Base-by-base conservation (phyloP, 2,113 vertebrate genomes). In the Galemys pyrenaicus region DNA sequence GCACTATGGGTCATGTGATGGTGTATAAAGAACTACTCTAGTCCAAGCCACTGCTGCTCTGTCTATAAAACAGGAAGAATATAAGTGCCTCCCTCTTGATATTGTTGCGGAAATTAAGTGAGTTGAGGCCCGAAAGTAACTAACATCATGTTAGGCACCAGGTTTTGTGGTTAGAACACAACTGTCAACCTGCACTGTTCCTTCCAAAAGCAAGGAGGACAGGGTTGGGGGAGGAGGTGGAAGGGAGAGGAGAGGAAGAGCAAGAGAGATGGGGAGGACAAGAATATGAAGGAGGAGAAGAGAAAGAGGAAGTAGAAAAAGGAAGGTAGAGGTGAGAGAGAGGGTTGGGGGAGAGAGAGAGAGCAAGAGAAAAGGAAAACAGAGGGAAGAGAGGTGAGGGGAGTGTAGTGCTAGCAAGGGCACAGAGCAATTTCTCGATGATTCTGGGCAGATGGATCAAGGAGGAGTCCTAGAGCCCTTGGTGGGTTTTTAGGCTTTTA, bases 191-290 rank as follows among this genome's bases (percentile, higher is more conserved):
- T 90, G 28, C 16, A 44, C 16, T 15, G 3, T 70, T 60, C 35
- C 77, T 44, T 46, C 37, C 37, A 37, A n/a, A 17, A 2, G n/a
- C 44, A 65, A 17, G 15, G 17, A n/a, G 44, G 5, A 22, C n/a
- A 5, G 10, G 39, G 39, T n/a, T n/a, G 15, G 28, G 10, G 39
- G 20, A 46, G 9, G 22, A 11, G 28, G 32, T 3, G 30, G 56
- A 11, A 9, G 20, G 6, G 51, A 26, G 15, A 9, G 13, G 54
- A 37, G 51, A 24, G 10, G 68, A 35, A 15, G 1, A 22, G 4
- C 12, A 37, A 15, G 13, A 30, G 4, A 3, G 1, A 0, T 10
- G 2, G 17, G 5, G 2, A 4, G 20, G 20, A 12, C 11, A 4
- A 26, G 19, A 28, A 2, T 4, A 11, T 17, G n/a, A 10, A 15